A percentile compares a stretch with the other conserved stretches of the same genome.
phyloP scores from a whole-genome alignment of 2,113 vertebrate genomes.

The Oryzias woworae region DNA sequence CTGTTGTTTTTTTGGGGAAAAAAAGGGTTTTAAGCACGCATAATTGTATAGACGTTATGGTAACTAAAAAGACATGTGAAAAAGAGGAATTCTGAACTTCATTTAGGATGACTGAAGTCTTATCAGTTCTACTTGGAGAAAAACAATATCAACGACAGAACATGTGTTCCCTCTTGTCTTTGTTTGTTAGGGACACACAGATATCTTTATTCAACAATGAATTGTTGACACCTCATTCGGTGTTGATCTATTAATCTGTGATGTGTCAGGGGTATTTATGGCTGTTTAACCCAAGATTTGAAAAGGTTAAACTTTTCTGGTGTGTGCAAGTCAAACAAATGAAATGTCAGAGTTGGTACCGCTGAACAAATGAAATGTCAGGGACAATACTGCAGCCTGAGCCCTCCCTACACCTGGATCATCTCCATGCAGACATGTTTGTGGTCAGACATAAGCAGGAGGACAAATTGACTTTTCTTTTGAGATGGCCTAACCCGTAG shows the following conservation, averaged over 20 bases:
- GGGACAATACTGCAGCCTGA: conserved; percentile 48
- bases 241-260: conserved; percentile 21
- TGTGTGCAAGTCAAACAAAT: conserved; percentile 57
- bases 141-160: conserved; percentile 12
- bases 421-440: conserved; percentile 53
- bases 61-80: too few relatives aligned
- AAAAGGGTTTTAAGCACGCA: too few relatives aligned
- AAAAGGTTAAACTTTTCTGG: conserved; percentile 60
- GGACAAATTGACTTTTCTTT: conserved; percentile 52
- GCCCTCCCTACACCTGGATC: conserved; percentile 37
- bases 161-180: too few relatives aligned
- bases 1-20: too few relatives aligned
- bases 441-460: conserved; percentile 34
- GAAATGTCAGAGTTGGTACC: conserved; percentile 64
- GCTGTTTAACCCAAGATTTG: conserved; percentile 46
- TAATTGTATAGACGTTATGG: too few relatives aligned
- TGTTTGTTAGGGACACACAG: not conserved
- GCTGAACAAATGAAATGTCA: conserved; percentile 68
- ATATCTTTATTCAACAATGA: conserved; percentile 6
- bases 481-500: conserved; percentile 62
- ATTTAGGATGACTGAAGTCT: too few relatives aligned
- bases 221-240: conserved; percentile 4
- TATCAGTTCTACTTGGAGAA: conserved; percentile 1
- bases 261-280: conserved; percentile 19
- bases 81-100: too few relatives aligned